A percentile compares a stretch with the other conserved stretches of the same genome.
phyloP scores from a whole-genome alignment of 1,140 invertebrate genomes.

The Alviniconcha marisindica region DNA sequence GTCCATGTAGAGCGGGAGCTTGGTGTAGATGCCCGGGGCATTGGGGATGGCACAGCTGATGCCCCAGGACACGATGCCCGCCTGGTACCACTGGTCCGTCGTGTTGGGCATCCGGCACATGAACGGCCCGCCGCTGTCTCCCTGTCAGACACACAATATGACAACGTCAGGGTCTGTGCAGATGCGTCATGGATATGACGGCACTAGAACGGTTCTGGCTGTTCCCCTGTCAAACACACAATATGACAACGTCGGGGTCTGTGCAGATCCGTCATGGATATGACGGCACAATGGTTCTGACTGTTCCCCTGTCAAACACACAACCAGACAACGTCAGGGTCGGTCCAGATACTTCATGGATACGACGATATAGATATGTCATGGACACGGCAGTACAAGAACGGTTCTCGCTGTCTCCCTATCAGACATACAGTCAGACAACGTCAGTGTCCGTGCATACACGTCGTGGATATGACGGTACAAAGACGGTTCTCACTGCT shows the following conservation, averaged over 20 bases:
- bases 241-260: no score
- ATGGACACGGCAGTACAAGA: conserved; percentile 82
- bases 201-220: conserved; percentile 79
- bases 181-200: no score
- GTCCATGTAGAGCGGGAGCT: conserved; percentile 75
- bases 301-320: conserved; percentile 58
- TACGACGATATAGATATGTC: no score
- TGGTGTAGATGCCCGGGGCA: conserved; percentile 84
- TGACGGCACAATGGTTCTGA: conserved; percentile 79
- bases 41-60: conserved; percentile 82
- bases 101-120: conserved; percentile 77
- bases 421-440: not conserved
- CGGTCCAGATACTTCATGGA: no score
- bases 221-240: conserved; percentile 53
- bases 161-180: no score
- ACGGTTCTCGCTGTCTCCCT: conserved; percentile 73
- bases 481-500: conserved; percentile 76
- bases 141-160: conserved; percentile 41
- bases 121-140: conserved; percentile 75
- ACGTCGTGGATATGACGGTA: no score
- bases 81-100: conserved; percentile 76
- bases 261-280: no score
- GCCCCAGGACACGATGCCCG: conserved; percentile 84
- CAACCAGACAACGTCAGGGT: no score
- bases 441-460: no score